phyloP scores from a whole-genome alignment of 2,797 vertebrate genomes.

The Champsocephalus gunnari region DNA sequence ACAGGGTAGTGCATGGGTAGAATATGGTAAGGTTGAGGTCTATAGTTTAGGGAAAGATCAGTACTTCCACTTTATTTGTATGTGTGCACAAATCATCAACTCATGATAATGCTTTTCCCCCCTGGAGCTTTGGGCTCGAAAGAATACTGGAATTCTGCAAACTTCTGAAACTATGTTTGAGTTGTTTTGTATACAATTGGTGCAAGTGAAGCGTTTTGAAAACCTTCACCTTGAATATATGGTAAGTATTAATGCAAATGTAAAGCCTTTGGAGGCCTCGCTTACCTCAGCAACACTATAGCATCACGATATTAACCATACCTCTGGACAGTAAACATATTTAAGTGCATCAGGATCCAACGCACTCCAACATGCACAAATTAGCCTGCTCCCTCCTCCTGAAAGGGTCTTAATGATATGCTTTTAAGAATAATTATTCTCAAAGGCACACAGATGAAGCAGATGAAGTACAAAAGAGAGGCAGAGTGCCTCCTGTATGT shows the following conservation, averaged over 20 bases:
- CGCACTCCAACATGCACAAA: constrained; percentile 52
- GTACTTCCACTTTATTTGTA: constrained; percentile 2
- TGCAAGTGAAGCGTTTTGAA: background rate
- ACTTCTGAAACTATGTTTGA: background rate
- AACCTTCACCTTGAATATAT: background rate
- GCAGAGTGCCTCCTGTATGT: constrained; percentile 55
- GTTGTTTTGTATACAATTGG: background rate
- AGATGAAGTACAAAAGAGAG: constrained; percentile 45
- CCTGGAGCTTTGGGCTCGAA: background rate
- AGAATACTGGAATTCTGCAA: too few species aligned
- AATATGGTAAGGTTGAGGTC: background rate
- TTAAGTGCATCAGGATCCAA: constrained; percentile 50
- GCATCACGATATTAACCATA: constrained; percentile 28
- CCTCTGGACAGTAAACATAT: constrained; percentile 58
- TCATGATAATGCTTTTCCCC: background rate
- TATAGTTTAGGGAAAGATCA: background rate
- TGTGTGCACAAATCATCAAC: background rate
- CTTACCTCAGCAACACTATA: background rate
- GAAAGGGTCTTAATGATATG: constrained; percentile 70
- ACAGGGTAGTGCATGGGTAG: background rate
- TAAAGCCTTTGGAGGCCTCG: background rate
- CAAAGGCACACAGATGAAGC: constrained; percentile 64
- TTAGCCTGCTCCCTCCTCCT: constrained; percentile 39
- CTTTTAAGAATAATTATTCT: constrained; percentile 82
- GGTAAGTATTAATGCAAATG: constrained; percentile 7